phyloP scores from a whole-genome alignment of 2,113 vertebrate genomes.

The Natator depressus region DNA sequence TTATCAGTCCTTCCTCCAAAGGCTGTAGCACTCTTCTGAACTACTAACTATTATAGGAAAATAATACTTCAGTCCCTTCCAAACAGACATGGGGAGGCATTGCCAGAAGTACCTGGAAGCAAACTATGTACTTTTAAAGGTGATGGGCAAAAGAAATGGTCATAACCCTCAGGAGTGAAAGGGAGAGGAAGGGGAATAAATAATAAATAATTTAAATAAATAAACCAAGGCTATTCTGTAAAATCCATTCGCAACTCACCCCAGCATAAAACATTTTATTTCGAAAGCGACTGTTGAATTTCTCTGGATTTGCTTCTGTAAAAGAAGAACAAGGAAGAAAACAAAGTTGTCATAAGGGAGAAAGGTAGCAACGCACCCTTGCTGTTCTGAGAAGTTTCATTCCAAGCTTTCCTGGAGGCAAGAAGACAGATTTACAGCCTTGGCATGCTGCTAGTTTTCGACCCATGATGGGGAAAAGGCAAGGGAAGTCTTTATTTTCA shows the following conservation, averaged over 20 bases:
- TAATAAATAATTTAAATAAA: not conserved
- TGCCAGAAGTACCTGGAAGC: not conserved
- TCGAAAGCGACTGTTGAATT: constrained; percentile 95
- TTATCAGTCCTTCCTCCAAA: not conserved
- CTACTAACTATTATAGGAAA: not conserved
- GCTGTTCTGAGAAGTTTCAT: not conserved
- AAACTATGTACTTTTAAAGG: not conserved
- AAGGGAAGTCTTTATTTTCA: not conserved
- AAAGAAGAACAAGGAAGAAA: constrained; percentile 52
- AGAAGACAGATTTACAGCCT: not conserved
- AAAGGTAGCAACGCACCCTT: not conserved
- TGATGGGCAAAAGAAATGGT: not conserved
- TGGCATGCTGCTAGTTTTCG: not conserved
- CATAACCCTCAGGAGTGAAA: not conserved
- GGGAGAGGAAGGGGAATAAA: not conserved
- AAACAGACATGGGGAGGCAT: not conserved
- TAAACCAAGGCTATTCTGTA: not conserved
- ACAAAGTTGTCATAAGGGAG: not conserved
- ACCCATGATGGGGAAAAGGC: not conserved
- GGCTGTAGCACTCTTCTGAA: not conserved
- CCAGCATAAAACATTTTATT: constrained; percentile 99
- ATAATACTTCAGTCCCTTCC: not conserved
- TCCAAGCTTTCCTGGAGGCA: not conserved
- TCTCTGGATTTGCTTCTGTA: constrained; percentile 96
- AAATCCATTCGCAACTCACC: constrained; percentile 80